A percentile compares a stretch with the other conserved stretches of the same genome.
Evolutionary conservation across 1,140 invertebrate genomes (phyloP).

Genomic region (Polypedilum vanderplanki): DNA sequence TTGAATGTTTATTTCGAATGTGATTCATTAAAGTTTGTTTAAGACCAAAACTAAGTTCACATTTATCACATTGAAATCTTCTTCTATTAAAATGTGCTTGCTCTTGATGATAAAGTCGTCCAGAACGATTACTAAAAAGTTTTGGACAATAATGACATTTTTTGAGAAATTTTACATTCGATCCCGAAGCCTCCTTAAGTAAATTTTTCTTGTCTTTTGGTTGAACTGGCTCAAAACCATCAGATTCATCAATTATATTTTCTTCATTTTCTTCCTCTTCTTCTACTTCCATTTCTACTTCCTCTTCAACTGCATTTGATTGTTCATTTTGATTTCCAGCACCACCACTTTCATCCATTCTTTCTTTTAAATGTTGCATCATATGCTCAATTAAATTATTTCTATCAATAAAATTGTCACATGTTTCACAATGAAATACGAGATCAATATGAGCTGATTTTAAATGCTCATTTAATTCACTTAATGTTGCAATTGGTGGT

Average conservation of each 20-base stretch:
- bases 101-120: slow-evolving; percentile 4
- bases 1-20: slow-evolving; percentile 15
- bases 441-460: background rate
- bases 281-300: background rate
- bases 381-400: slow-evolving; percentile 8
- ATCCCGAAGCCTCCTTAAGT: background rate
- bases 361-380: slow-evolving; percentile 1
- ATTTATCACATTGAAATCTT: background rate
- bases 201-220: slow-evolving; percentile 1
- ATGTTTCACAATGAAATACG: slow-evolving; percentile 17
- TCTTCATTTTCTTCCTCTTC: background rate
- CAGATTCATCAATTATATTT: background rate
- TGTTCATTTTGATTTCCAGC: background rate
- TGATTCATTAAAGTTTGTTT: slow-evolving; percentile 21
- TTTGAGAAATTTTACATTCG: background rate
- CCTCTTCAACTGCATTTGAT: background rate
- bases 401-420: background rate
- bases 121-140: background rate
- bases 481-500: background rate
- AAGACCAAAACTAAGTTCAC: background rate
- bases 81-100: background rate
- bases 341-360: background rate
- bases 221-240: background rate
- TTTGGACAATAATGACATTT: slow-evolving; percentile 24
- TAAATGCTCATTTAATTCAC: background rate